Conservation (phyloP, 2,113 vertebrate species). For the Paradisaea rubra region DNA sequence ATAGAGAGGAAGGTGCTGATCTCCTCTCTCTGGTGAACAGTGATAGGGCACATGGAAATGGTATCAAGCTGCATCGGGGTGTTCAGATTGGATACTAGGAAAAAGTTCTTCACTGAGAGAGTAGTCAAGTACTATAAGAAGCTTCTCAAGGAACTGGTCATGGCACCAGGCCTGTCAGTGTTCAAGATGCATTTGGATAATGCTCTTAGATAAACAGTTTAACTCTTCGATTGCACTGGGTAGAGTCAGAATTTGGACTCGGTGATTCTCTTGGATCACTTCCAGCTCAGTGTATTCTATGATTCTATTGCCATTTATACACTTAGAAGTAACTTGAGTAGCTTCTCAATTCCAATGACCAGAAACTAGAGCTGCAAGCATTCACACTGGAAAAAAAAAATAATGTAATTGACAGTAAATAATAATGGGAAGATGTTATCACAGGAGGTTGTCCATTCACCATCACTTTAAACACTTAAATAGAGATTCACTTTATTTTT, state of each 20-base stretch:
- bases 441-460: neutral
- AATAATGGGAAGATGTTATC: neutral
- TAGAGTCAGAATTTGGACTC: neutral
- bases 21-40: neutral
- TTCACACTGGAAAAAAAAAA: neutral
- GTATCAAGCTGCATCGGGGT: rapidly evolving
- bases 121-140: neutral
- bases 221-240: neutral
- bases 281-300: neutral
- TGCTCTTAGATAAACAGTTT: neutral
- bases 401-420: neutral
- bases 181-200: neutral
- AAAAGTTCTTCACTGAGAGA: neutral
- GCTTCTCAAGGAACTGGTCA: neutral
- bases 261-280: neutral
- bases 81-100: neutral
- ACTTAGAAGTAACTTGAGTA: neutral
- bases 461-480: neutral
- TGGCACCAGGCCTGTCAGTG: neutral
- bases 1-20: neutral
- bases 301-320: neutral
- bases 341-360: neutral
- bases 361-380: neutral
- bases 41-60: neutral
- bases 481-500: neutral